Conservation (phyloP, 2,888 invertebrate genomes). For the Athalia rosae region DNA sequence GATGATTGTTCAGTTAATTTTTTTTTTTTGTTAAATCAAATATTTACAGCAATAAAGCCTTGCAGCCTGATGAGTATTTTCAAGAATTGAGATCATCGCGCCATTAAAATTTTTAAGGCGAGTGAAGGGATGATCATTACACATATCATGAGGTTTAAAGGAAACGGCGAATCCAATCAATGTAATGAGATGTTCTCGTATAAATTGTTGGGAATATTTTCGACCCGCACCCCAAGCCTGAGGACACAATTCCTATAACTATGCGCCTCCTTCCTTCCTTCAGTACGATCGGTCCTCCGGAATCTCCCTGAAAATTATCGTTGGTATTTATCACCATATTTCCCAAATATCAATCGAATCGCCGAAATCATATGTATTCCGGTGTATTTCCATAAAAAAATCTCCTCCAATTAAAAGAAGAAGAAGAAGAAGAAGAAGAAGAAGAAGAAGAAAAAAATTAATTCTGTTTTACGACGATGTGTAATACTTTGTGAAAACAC, state of each 20-base stretch:
- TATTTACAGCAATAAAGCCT: too few species aligned
- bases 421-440: background rate
- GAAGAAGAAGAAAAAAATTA: background rate
- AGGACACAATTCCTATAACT: slow-evolving; percentile 55
- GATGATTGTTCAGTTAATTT: too few species aligned
- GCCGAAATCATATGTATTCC: background rate
- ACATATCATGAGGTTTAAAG: background rate
- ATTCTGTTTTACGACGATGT: background rate
- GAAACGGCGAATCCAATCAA: slow-evolving; percentile 52
- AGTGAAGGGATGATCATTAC: too few species aligned
- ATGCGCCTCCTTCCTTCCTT: slow-evolving; percentile 48
- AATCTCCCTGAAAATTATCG: slow-evolving; percentile 53
- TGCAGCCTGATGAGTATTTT: too few species aligned
- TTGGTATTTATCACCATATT: background rate
- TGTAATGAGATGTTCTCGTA: slow-evolving; percentile 53
- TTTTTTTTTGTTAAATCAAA: too few species aligned
- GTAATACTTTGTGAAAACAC: too few species aligned
- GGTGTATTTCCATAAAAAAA: background rate
- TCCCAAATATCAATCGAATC: background rate
- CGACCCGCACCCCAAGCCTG: slow-evolving; percentile 55
- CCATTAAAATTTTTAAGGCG: too few species aligned
- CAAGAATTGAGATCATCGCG: too few species aligned
- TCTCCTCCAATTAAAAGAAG: background rate
- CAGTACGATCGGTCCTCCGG: slow-evolving; percentile 56
- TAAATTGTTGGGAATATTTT: slow-evolving; percentile 56